These are phyloP conservation scores for Borostomias antarcticus DNA, from an alignment of 2,797 vertebrate genomes.

Conservation along the genomic window DNA sequence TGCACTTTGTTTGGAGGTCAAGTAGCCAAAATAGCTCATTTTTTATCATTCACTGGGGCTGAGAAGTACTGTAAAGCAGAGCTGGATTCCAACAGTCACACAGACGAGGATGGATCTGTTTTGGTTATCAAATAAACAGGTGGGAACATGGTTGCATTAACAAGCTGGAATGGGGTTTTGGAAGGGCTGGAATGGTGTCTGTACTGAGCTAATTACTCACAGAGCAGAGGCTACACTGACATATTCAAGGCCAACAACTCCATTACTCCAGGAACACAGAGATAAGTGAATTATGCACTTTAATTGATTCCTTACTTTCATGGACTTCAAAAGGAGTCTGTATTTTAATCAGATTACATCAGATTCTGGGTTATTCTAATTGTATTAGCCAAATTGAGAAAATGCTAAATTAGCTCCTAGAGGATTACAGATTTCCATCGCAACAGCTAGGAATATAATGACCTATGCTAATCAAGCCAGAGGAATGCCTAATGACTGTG, in stretches of 20 bases:
- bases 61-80: constrained; percentile 26
- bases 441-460: constrained; percentile 48
- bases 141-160: constrained; percentile 64
- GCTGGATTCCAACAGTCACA: constrained; percentile 21
- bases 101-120: constrained; percentile 48
- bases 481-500: constrained; percentile 40
- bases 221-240: constrained; percentile 50
- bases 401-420: constrained; percentile 46
- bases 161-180: constrained; percentile 52
- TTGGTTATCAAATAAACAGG: constrained; percentile 65
- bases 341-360: constrained; percentile 62
- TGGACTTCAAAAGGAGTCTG: constrained; percentile 68
- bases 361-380: constrained; percentile 54
- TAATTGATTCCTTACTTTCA: constrained; percentile 73
- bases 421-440: constrained; percentile 33
- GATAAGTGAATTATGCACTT: constrained; percentile 43
- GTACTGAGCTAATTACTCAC: constrained; percentile 64
- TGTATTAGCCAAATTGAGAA: constrained; percentile 54
- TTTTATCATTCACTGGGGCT: constrained; percentile 36
- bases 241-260: constrained; percentile 48
- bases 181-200: constrained; percentile 38
- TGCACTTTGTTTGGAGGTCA: constrained; percentile 33
- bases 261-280: constrained; percentile 48
- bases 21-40: constrained; percentile 45
- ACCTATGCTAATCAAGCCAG: constrained; percentile 48